Conservation (phyloP, 2,797 vertebrate species). For the Betta splendens region DNA sequence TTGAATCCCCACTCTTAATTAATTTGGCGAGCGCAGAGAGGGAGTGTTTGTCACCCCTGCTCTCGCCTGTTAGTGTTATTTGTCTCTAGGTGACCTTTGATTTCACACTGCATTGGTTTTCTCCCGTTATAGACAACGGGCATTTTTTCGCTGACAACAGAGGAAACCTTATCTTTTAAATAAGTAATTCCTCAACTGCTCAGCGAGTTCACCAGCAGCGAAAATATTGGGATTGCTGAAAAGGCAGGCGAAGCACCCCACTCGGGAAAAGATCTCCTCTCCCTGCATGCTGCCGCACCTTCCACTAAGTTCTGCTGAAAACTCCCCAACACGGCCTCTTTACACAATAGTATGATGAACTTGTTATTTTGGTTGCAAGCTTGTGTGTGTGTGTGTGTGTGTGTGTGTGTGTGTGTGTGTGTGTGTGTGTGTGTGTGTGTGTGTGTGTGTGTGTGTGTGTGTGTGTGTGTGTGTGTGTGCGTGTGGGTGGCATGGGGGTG, state of each 20-base stretch:
- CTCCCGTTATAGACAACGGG: conserved; percentile 82
- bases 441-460: conserved; percentile 38
- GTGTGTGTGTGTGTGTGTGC: conserved; percentile 38
- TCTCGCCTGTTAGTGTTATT: conserved; percentile 79
- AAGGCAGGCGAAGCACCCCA: conserved; percentile 72
- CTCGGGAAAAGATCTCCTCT: conserved; percentile 66
- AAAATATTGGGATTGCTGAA: conserved; percentile 85
- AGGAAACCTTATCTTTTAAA: conserved; percentile 88
- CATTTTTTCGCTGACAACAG: conserved; percentile 84
- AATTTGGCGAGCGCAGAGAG: conserved; percentile 74
- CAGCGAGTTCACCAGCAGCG: conserved; percentile 81
- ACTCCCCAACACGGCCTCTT: conserved; percentile 54
- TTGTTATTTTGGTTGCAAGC: too few relatives aligned
- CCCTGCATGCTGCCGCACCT: conserved; percentile 63
- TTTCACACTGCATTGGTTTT: conserved; percentile 85
- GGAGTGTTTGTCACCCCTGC: conserved; percentile 75
- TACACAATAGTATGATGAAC: conserved; percentile 44
- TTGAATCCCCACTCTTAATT: conserved; percentile 80
- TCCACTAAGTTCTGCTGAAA: conserved; percentile 66
- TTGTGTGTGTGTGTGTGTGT: conserved; percentile 40
- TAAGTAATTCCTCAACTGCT: conserved; percentile 87
- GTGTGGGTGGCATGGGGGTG: conserved; percentile 52
- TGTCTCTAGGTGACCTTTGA: conserved; percentile 85
- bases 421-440: conserved; percentile 42
- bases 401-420: too few relatives aligned